Evolutionary conservation across 92 coral and sea anemone genomes (phyloP), one percentile per base, ranked within the genome.

Genomic region (Actinostola sp.): DNA sequence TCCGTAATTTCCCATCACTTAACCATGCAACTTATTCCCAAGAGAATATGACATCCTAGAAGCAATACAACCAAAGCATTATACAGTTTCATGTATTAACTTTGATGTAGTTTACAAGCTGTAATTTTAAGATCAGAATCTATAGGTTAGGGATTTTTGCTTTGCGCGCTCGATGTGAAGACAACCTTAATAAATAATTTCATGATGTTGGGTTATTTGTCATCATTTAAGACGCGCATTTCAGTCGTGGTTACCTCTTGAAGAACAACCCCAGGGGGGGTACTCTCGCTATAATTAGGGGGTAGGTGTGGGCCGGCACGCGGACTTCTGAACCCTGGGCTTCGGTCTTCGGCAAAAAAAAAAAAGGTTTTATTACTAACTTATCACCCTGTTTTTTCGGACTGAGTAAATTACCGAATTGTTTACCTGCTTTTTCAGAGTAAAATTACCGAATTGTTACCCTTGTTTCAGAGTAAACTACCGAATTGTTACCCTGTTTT

Each of bases 181-280:
- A 24, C 20, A 41, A 25, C 1, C 35, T 38, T 27, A n/a, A 44
- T 65, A 12, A 41, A 65, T 41, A 19, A 65, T n/a, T 65, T 43
- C 0, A 65, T 65, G 8, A 44, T 3, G 52, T 19, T n/a, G 16
- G 24, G 52, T 19, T 14, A n/a, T 21, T 17, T 25, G 50, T 49
- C 49, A 27, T 25, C 1, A 15, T 19, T 11, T 38, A 44, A 65
- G n/a, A n/a, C n/a, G 71, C 71, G 52, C 34, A 65, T 65, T 65
- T 65, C 71, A 65, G 23, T 19, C 30, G 29, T 23, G 30, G 30
- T 65, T 53, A 65, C 71, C 71, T 44, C 25, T 53, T n/a, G 15
- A 16, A 49, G 4, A 5, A 16, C 31, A 13, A 48, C 54, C 19
- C 21, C 21, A 48, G 54, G 5, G 12, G 13, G 54, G 19, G 54